Conservation (phyloP, 1,140 invertebrate species). For the Drosophila nikananu region DNA sequence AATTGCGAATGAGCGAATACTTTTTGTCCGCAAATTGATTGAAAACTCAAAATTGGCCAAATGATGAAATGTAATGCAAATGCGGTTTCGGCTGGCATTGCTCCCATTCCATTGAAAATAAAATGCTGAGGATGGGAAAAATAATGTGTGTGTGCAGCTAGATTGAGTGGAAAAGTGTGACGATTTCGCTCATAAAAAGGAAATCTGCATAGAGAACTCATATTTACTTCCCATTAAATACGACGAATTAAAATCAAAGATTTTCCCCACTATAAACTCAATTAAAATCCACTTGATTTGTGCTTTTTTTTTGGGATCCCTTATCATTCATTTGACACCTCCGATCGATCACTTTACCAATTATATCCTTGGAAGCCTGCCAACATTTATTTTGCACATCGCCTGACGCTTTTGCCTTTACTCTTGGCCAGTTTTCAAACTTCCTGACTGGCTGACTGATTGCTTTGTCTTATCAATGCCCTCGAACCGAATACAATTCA, state of each 20-base stretch:
- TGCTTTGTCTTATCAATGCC: constrained; percentile 77
- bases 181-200: background rate
- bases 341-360: constrained; percentile 62
- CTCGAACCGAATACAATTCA: constrained; percentile 75
- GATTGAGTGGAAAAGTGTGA: constrained; percentile 23
- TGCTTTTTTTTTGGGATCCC: background rate
- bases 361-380: constrained; percentile 35
- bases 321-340: constrained; percentile 25
- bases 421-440: constrained; percentile 53
- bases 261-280: background rate
- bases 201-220: background rate
- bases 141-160: constrained; percentile 4
- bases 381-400: constrained; percentile 43
- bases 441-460: constrained; percentile 70
- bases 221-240: background rate
- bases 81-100: constrained; percentile 28
- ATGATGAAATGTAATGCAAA: constrained; percentile 62
- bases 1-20: constrained; percentile 73
- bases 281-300: constrained; percentile 6
- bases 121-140: background rate
- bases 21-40: constrained; percentile 73
- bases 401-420: constrained; percentile 9
- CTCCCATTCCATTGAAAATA: background rate
- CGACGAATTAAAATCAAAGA: background rate
- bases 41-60: constrained; percentile 72